Evolutionary conservation across 2,113 vertebrate genomes (phyloP), one percentile per base, ranked within the genome.

Genomic region (Cololabis saira): DNA sequence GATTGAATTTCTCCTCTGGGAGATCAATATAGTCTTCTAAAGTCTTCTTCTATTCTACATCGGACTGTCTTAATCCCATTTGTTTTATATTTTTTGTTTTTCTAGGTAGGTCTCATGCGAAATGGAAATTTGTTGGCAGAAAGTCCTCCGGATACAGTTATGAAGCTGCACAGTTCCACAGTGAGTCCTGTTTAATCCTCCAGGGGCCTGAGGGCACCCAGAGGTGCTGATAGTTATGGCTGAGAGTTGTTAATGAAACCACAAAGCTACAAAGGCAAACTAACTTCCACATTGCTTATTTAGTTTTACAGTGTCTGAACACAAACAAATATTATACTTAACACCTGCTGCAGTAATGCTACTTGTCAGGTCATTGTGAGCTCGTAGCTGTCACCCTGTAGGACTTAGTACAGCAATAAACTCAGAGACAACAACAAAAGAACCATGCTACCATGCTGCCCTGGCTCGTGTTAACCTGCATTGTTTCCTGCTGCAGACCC

Each of bases 91-190:
- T 9, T 18, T 47, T 18, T 47, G 16, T 21, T 57, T 21, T 8
- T 78, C 2, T 18, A 94, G 93, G 93, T 94, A 0, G 93, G 93
- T 49, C 89, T 94, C 50, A 94, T 94, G 93, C 81, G 93, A 54
- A 89, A 91, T 0, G 92, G 93, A 5, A 27, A 22, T 37, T 72
- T 94, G 52, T 69, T 94, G 67, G 92, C 92, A 43, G 93, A 94
- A 73, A 89, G 86, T 45, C 82, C 85, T 48, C 93, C 93, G 41
- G 92, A 94, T 0, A 70, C 45, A 0, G 74, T 94, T 43, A 94
- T 93, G 91, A 92, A 91, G 64, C 83, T 85, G 64, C 91, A 93
- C 87, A 84, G 63, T 14, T 84, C 91, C 10, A 44, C 73, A 10
- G 93, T 93, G 61, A 83, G 91, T 89, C 16, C 24, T 40, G 0